A percentile compares a stretch with the other conserved stretches of the same genome.
Conservation (phyloP, 2,113 vertebrate genomes). For the Dendropsophus ebraccatus region DNA sequence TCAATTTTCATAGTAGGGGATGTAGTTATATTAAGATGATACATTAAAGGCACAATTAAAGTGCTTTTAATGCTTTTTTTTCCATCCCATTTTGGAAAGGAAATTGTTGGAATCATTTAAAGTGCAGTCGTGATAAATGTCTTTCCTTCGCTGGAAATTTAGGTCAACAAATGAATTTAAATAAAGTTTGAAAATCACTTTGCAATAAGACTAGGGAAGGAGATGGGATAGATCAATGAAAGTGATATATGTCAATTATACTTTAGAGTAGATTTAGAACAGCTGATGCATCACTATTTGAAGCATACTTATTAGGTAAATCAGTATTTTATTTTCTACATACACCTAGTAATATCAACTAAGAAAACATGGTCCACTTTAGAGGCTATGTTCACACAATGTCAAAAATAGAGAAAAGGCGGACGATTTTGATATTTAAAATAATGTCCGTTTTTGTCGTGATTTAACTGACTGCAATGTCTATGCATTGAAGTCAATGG, state of each 20-base stretch:
- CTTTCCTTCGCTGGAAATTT: constrained; percentile 39
- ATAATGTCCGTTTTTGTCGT: too few relatives aligned
- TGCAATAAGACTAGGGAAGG: constrained; percentile 10
- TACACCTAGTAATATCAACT: too few relatives aligned
- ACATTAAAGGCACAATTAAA: constrained; percentile 58
- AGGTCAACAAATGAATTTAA: constrained; percentile 54
- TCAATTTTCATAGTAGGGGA: constrained; percentile 59
- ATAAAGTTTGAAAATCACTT: constrained; percentile 37
- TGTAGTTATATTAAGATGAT: constrained; percentile 57
- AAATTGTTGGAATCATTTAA: constrained; percentile 53
- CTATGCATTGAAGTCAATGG: too few relatives aligned
- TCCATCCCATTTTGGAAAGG: constrained; percentile 46
- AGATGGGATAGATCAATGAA: not conserved
- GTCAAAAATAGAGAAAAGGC: too few relatives aligned
- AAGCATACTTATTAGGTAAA: not conserved
- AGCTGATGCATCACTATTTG: not conserved
- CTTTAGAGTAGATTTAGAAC: constrained; percentile 8
- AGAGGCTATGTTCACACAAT: too few relatives aligned
- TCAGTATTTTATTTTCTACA: too few relatives aligned
- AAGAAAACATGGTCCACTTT: too few relatives aligned
- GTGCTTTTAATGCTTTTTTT: constrained; percentile 58
- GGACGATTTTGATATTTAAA: too few relatives aligned
- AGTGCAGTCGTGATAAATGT: constrained; percentile 20
- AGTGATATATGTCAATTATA: constrained; percentile 5
- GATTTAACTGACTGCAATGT: too few relatives aligned